These are phyloP conservation scores for Drosophila melanosoma DNA, from an alignment of 2,888 invertebrate genomes.

Conservation along the genomic window DNA sequence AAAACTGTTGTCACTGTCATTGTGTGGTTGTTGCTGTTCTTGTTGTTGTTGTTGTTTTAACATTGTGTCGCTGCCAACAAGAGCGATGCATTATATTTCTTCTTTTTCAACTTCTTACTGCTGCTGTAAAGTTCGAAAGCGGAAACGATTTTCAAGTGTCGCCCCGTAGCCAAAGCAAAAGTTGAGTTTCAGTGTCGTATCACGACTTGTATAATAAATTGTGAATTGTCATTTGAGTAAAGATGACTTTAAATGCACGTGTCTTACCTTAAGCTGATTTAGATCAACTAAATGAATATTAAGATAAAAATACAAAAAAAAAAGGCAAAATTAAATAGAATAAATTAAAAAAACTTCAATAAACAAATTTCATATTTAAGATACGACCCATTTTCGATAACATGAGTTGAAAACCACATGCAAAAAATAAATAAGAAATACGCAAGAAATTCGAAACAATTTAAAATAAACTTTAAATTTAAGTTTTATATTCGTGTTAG, in stretches of 20 bases:
- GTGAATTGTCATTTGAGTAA: not conserved
- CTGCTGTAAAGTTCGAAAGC: constrained; percentile 41
- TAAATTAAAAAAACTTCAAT: not conserved
- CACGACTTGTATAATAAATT: not conserved
- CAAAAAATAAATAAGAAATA: not conserved
- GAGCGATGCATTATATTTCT: constrained; percentile 27
- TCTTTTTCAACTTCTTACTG: not conserved
- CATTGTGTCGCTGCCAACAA: constrained; percentile 22
- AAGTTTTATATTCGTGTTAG: not conserved
- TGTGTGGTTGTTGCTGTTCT: constrained; percentile 18
- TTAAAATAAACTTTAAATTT: not conserved
- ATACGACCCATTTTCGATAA: not conserved
- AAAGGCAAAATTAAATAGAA: not conserved
- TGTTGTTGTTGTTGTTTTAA: constrained; percentile 4
- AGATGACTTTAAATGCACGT: not conserved
- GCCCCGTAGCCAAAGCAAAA: constrained; percentile 5
- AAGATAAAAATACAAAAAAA: not conserved
- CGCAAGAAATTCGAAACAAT: not conserved
- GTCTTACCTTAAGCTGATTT: not conserved
- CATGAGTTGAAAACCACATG: not conserved
- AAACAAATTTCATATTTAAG: not conserved
- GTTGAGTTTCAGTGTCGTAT: constrained; percentile 1
- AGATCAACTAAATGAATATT: not conserved
- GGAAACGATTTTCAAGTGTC: constrained; percentile 57
- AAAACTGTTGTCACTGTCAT: constrained; percentile 62